A percentile compares a stretch with the other conserved stretches of the same genome.
Evolutionary conservation across 2,797 vertebrate species (phyloP).

Genomic region (Nannoperca obscura): DNA sequence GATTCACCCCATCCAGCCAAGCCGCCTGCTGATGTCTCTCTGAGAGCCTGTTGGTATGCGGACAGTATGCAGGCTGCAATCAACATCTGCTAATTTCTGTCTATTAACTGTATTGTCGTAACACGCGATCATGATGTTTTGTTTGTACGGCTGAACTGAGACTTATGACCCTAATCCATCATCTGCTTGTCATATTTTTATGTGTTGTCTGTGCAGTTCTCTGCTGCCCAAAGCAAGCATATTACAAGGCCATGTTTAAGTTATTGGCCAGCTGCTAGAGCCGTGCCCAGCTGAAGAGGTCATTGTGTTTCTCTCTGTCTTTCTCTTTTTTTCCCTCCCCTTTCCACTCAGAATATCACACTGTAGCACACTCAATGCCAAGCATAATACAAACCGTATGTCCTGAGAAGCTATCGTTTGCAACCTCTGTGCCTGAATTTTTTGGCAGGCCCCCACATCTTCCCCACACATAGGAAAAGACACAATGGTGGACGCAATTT

Average conservation of each 20-base stretch:
- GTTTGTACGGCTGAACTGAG: conserved; percentile 91
- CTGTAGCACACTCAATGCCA: conserved; percentile 85
- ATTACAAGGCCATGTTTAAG: conserved; percentile 89
- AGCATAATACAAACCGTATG: conserved; percentile 87
- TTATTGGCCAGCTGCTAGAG: conserved; percentile 92
- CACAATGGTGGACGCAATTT: conserved; percentile 41
- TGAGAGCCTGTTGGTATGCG: conserved; percentile 79
- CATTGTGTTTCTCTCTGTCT: conserved; percentile 83
- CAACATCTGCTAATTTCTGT: conserved; percentile 90
- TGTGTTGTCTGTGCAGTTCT: conserved; percentile 87
- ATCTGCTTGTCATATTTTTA: conserved; percentile 91
- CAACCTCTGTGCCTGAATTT: conserved; percentile 85
- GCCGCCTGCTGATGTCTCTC: conserved; percentile 40
- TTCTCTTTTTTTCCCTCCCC: conserved; percentile 55
- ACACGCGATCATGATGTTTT: conserved; percentile 89
- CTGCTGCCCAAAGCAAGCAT: conserved; percentile 83
- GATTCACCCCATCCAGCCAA: conserved; percentile 36
- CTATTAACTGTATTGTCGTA: conserved; percentile 87
- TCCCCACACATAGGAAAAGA: conserved; percentile 51
- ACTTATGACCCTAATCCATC: conserved; percentile 92
- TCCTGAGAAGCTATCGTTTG: conserved; percentile 85
- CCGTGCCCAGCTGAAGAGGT: conserved; percentile 89
- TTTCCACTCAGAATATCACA: conserved; percentile 85
- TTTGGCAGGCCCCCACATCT: conserved; percentile 84
- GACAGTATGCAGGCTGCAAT: conserved; percentile 81